Evolutionary conservation across 2,888 invertebrate genomes (phyloP), one percentile per base, ranked within the genome.

Genomic region (Melolontha melolontha): DNA sequence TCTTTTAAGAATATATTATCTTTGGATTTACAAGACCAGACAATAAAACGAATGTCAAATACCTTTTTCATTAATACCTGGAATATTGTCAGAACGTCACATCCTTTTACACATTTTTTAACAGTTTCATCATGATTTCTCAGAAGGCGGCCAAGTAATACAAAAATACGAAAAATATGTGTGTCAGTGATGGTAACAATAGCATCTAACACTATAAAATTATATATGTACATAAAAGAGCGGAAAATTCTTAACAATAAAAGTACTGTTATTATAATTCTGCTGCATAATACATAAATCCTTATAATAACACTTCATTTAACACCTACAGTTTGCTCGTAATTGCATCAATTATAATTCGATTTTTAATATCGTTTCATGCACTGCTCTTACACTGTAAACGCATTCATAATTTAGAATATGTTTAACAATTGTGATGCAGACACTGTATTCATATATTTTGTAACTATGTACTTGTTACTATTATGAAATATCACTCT

Each of bases 401-500:
- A 22, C 4, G 22, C 34, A 34, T 8, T 34, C 6, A 34, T 34
- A 34, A 10, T 34, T 34, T 34, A 34, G 34, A 34, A 34, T 34
- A 34, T 34, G 34, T 34, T 34, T 34, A 34, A 34, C 34, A 34
- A 34, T 34, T 34, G 34, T 34, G 34, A 10, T 34, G 34, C 34
- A 34, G 34, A 10, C 10, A 34, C 5, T 34, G 34, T 6, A 34
- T 34, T 34, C 6, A 57, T 27, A 22, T 7, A 57, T 29, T 44
- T 17, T 5, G 29, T 6, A 16, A 14, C 47, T 49, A 29, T 47
- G 29, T 62, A 17, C 59, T 39, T 12, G 34, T 29, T 17, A 62
- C 34, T 62, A 16, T 52, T 44, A 41, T 64, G 64, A 64, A 54
- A 64, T 64, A 52, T 54, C 64, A 64, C 52, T 64, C 29, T 54